A percentile compares a stretch with the other conserved stretches of the same genome.
Evolutionary conservation across 1,140 invertebrate species (phyloP).

Genomic region (Chrysomallon squamiferum): DNA sequence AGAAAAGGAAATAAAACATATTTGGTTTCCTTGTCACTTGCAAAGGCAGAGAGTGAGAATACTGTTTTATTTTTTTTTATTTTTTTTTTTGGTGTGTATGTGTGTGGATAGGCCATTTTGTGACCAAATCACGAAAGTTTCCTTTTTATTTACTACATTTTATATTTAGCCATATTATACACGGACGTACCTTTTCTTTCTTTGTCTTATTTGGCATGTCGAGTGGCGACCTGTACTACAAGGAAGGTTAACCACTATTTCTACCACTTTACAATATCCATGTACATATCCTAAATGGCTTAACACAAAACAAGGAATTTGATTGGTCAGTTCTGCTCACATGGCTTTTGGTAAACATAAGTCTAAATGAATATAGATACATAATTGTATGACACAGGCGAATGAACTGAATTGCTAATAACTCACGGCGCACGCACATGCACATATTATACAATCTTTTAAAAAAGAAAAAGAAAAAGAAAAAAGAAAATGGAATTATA

Average conservation of each 20-base stretch:
- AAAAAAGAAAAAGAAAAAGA: too few species aligned
- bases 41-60: too few species aligned
- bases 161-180: not conserved
- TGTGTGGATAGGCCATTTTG: not conserved
- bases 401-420: too few species aligned
- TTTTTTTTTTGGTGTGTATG: too few species aligned
- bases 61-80: too few species aligned
- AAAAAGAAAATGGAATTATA: too few species aligned
- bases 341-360: constrained; percentile 38
- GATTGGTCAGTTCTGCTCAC: constrained; percentile 51
- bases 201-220: constrained; percentile 64
- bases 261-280: constrained; percentile 22
- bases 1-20: constrained; percentile 42
- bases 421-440: too few species aligned
- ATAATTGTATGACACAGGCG: too few species aligned
- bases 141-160: constrained; percentile 1
- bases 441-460: too few species aligned
- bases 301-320: constrained; percentile 49
- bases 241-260: constrained; percentile 32
- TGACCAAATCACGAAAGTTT: constrained; percentile 1
- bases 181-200: constrained; percentile 64
- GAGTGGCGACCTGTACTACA: constrained; percentile 37
- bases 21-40: not conserved
- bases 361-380: constrained; percentile 19
- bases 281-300: constrained; percentile 31